phyloP scores from a whole-genome alignment of 2,797 vertebrate species.

The Mormyrops boulengeri region DNA sequence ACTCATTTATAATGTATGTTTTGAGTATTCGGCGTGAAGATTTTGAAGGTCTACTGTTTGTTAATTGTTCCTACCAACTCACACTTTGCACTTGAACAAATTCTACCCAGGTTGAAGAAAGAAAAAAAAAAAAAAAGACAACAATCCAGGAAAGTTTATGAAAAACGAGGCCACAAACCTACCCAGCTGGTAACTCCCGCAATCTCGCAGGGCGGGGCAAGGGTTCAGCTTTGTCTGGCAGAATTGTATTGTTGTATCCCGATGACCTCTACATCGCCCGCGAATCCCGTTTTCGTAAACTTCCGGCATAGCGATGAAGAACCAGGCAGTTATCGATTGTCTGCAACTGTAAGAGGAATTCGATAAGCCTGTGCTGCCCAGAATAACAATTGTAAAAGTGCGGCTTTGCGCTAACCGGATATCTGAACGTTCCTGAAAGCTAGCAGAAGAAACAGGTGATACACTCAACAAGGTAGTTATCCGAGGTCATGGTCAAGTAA shows the following conservation, averaged over 20 bases:
- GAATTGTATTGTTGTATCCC: background rate
- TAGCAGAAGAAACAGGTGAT: background rate
- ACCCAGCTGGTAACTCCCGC: background rate
- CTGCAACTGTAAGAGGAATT: conserved; percentile 9
- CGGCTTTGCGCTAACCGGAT: background rate
- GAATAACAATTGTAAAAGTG: conserved; percentile 11
- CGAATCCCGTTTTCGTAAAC: background rate
- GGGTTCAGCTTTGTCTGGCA: background rate
- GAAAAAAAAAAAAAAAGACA: background rate
- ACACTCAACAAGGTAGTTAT: background rate
- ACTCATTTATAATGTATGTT: background rate
- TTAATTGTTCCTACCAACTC: background rate
- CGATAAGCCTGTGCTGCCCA: background rate
- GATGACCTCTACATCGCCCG: background rate
- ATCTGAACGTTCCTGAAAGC: background rate
- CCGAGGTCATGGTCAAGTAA: background rate
- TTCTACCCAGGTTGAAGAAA: background rate
- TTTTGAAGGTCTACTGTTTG: background rate
- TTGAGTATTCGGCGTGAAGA: background rate
- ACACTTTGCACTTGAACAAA: background rate
- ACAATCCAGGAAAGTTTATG: background rate
- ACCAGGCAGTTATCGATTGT: conserved; percentile 15
- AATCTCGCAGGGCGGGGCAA: background rate
- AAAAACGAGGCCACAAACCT: background rate
- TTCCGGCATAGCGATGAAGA: background rate